phyloP scores from a whole-genome alignment of 2,888 invertebrate species.

The Cephus runcator region DNA sequence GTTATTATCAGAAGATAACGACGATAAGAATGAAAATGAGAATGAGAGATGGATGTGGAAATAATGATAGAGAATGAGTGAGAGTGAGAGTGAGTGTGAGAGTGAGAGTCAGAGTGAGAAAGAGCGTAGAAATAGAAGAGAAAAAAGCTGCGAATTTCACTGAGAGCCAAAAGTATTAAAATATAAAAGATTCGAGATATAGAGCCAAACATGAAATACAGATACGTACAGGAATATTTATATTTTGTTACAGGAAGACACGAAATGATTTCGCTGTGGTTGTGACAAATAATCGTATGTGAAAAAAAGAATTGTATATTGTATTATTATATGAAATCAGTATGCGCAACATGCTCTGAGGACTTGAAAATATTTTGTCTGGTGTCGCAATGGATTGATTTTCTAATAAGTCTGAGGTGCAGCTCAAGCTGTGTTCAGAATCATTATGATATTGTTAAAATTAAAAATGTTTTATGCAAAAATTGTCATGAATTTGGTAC shows the following conservation, averaged over 20 bases:
- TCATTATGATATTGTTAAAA: neutral
- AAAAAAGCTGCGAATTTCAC: neutral
- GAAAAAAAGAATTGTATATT: slow-evolving; percentile 9
- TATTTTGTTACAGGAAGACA: slow-evolving; percentile 65
- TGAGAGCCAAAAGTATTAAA: neutral
- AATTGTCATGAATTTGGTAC: slow-evolving; percentile 13
- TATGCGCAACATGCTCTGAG: neutral
- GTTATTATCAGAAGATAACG: neutral
- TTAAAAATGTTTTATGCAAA: neutral
- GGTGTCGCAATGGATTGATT: neutral
- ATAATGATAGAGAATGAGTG: neutral
- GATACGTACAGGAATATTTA: slow-evolving; percentile 62
- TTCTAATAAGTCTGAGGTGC: neutral
- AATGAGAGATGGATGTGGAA: neutral
- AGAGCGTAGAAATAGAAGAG: neutral
- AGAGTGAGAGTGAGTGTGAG: neutral
- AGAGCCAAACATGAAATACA: slow-evolving; percentile 46
- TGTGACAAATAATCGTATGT: slow-evolving; percentile 35
- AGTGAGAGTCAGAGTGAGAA: neutral
- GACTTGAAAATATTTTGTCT: neutral
- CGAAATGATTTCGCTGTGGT: slow-evolving; percentile 53
- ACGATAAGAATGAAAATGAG: neutral
- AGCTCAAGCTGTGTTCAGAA: neutral
- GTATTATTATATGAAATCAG: neutral
- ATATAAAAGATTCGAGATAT: neutral